Conservation (phyloP, 2,888 invertebrate species). For the Pyralis farinalis region DNA sequence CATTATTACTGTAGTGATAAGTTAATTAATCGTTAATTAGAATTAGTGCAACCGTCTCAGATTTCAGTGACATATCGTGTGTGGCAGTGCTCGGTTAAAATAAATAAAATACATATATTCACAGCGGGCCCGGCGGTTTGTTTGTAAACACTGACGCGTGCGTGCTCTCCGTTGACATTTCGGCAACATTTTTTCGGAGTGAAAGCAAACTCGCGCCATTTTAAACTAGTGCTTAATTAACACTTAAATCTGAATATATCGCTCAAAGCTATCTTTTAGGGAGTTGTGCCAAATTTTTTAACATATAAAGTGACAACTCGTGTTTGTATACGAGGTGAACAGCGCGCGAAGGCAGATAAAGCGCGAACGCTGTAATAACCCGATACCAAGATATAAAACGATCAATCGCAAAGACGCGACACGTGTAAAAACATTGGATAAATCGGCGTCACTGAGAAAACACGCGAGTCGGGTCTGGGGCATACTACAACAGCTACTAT, state of each 20-base stretch:
- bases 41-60: not conserved
- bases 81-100: constrained; percentile 2
- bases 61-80: constrained; percentile 7
- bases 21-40: constrained; percentile 1
- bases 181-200: constrained; percentile 30
- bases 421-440: constrained; percentile 28
- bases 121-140: constrained; percentile 52
- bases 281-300: constrained; percentile 36
- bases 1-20: constrained; percentile 6
- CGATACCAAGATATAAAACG: not conserved
- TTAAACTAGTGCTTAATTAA: constrained; percentile 3
- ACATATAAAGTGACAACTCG: too few relatives aligned
- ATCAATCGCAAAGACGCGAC: not conserved
- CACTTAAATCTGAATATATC: too few relatives aligned
- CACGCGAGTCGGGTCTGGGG: constrained; percentile 46
- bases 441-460: constrained; percentile 54
- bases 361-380: not conserved
- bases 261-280: not conserved
- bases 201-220: constrained; percentile 11
- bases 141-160: constrained; percentile 76
- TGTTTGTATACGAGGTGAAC: too few relatives aligned
- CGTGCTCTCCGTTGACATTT: constrained; percentile 40
- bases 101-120: constrained; percentile 22
- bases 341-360: not conserved
- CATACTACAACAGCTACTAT: constrained; percentile 58